Conservation (phyloP, 2,113 vertebrate genomes). For the Callipepla californica region DNA sequence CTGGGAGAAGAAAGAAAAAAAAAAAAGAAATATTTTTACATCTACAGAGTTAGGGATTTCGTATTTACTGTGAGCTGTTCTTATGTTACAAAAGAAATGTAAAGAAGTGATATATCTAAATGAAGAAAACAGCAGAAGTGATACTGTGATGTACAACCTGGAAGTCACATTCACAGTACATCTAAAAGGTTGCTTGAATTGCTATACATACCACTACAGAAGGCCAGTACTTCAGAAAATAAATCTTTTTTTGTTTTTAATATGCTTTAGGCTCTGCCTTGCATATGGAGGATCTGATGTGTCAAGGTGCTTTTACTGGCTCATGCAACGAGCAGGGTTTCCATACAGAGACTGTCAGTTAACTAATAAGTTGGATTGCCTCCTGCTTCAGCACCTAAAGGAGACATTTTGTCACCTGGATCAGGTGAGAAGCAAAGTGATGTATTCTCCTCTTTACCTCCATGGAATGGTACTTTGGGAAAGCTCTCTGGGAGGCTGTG, state of each 20-base stretch:
- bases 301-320: slow-evolving; percentile 95
- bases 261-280: slow-evolving; percentile 86
- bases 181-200: background rate
- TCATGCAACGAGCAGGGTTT: slow-evolving; percentile 96
- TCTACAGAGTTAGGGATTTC: background rate
- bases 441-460: background rate
- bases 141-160: background rate
- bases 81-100: background rate
- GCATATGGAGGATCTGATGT: slow-evolving; percentile 95
- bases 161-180: background rate
- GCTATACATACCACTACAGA: background rate
- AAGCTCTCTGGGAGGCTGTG: background rate
- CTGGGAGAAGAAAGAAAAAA: background rate
- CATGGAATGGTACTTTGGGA: background rate
- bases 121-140: background rate
- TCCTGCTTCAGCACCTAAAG: slow-evolving; percentile 94
- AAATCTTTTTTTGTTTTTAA: background rate
- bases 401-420: slow-evolving; percentile 96
- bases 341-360: slow-evolving; percentile 96
- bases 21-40: background rate
- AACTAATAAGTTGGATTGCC: slow-evolving; percentile 88
- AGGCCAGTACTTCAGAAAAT: background rate
- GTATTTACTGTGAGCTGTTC: background rate
- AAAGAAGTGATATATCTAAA: background rate
- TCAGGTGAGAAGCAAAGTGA: slow-evolving; percentile 81